Percentiles rank a stretch among this genome's conserved stretches.
Evolutionary conservation across 2,888 invertebrate species (phyloP).

Genomic region (Latheticus oryzae): DNA sequence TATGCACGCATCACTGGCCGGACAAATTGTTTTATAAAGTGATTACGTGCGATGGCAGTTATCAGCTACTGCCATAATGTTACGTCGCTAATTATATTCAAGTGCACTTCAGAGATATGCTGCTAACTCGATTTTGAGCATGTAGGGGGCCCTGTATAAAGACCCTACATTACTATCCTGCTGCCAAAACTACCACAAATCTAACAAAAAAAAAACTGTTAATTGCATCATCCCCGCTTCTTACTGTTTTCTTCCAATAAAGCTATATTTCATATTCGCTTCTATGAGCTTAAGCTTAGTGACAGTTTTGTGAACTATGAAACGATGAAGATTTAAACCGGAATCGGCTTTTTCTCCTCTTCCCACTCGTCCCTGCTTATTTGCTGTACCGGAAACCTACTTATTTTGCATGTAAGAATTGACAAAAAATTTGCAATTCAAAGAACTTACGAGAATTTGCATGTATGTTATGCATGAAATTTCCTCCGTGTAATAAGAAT

Average conservation of each 20-base stretch:
- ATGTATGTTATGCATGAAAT: conserved; percentile 39
- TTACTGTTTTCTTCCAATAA: too few species aligned
- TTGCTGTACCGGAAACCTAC: conserved; percentile 57
- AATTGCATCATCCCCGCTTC: too few species aligned
- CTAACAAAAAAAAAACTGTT: too few species aligned
- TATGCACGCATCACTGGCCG: conserved; percentile 77
- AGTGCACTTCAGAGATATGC: conserved; percentile 56
- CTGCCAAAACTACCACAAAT: too few species aligned
- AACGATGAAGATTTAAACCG: conserved; percentile 53
- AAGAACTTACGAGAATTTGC: conserved; percentile 46
- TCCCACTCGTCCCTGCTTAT: conserved; percentile 58
- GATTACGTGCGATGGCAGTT: conserved; percentile 74
- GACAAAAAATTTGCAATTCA: conserved; percentile 60
- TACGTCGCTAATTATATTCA: conserved; percentile 57
- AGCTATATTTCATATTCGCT: conserved; percentile 24
- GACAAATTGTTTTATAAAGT: conserved; percentile 86
- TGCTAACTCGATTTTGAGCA: conserved; percentile 48
- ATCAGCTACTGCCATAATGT: conserved; percentile 62
- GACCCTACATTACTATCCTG: too few species aligned
- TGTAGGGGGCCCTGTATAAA: conserved; percentile 26
- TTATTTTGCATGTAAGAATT: conserved; percentile 60
- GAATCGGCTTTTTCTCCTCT: conserved; percentile 57
- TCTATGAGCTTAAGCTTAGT: conserved; percentile 7
- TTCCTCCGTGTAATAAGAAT: conserved; percentile 34
- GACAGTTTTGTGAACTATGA: conserved; percentile 5